Evolutionary conservation across 2,797 vertebrate species (phyloP).

Genomic region (Anableps anableps): DNA sequence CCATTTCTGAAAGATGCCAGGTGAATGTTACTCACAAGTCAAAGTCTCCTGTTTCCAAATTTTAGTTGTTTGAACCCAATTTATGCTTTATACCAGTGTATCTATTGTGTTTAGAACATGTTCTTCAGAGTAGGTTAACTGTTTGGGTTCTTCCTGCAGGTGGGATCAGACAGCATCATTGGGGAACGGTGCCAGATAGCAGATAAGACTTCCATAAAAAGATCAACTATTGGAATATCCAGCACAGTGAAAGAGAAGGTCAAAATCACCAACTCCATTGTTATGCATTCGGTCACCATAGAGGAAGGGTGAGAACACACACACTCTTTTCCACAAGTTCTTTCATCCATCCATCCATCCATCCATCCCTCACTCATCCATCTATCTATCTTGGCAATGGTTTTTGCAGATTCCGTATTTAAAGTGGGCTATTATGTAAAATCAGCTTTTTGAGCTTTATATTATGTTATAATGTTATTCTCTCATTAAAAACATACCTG

Average conservation of each 20-base stretch:
- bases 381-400: too few relatives aligned
- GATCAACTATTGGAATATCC: conserved; percentile 87
- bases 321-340: not conserved
- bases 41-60: not conserved
- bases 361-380: not conserved
- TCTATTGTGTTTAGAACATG: not conserved
- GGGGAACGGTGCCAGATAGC: conserved; percentile 89
- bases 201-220: conserved; percentile 94
- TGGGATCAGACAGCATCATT: conserved; percentile 92
- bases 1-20: conserved; percentile 87
- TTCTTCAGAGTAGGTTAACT: not conserved
- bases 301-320: conserved; percentile 91
- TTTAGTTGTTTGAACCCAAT: not conserved
- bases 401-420: not conserved
- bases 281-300: conserved; percentile 96
- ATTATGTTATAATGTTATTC: too few relatives aligned
- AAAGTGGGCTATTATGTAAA: too few relatives aligned
- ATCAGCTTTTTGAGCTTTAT: too few relatives aligned
- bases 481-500: too few relatives aligned
- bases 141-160: conserved; percentile 70
- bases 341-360: not conserved
- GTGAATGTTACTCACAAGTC: conserved; percentile 74
- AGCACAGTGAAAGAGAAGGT: conserved; percentile 90
- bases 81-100: not conserved
- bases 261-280: conserved; percentile 93